A percentile compares a stretch with the other conserved stretches of the same genome.
These are phyloP conservation scores for Melieria picta DNA, from an alignment of 2,888 invertebrate genomes.

Conservation along the genomic window DNA sequence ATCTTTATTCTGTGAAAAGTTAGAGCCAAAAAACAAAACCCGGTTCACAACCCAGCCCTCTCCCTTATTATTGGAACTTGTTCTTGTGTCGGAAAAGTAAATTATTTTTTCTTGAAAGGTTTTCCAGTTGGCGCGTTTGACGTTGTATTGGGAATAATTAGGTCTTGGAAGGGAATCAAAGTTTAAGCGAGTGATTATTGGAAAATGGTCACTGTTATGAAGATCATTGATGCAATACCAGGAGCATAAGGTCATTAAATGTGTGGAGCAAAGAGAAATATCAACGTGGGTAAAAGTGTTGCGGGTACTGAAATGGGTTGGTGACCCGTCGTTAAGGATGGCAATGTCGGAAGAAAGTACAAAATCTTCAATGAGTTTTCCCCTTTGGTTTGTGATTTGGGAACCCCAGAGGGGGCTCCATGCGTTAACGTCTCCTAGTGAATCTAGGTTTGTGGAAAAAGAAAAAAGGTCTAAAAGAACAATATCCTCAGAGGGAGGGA, in stretches of 20 bases:
- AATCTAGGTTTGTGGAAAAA: no score
- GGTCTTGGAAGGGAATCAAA: no score
- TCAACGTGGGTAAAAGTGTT: background rate
- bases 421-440: background rate
- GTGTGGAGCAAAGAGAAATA: background rate
- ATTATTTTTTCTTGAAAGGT: no score
- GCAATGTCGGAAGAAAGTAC: background rate
- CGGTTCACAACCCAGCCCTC: no score
- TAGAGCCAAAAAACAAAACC: no score
- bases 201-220: background rate
- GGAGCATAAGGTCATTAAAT: background rate
- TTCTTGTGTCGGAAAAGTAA: no score
- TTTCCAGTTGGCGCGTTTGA: no score
- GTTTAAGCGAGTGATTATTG: background rate
- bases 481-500: no score
- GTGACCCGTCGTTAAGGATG: constrained; percentile 3
- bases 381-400: background rate
- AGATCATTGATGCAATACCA: background rate
- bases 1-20: no score
- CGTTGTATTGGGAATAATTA: no score
- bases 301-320: background rate
- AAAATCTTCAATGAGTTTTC: background rate
- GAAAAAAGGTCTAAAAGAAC: no score
- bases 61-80: no score
- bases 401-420: constrained; percentile 7